phyloP scores from a whole-genome alignment of 2,797 vertebrate species.

The Sebastes matsubarae region DNA sequence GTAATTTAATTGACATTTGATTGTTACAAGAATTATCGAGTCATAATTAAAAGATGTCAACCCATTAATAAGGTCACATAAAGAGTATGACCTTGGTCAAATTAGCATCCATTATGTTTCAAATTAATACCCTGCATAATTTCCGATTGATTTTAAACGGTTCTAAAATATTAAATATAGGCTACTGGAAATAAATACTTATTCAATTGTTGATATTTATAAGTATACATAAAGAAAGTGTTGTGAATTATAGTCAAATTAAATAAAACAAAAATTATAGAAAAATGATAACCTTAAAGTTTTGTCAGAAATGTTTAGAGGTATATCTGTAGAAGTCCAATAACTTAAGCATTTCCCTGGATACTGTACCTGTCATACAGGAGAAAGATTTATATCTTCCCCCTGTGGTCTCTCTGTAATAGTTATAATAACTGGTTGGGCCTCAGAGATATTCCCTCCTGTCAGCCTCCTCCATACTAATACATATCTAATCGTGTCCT shows the following conservation, averaged over 20 bases:
- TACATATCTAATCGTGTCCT: constrained; percentile 98
- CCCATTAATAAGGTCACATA: background rate
- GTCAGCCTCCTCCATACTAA: constrained; percentile 86
- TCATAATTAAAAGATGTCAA: background rate
- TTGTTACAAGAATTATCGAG: background rate
- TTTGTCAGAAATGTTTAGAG: background rate
- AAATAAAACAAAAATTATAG: background rate
- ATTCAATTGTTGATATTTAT: background rate
- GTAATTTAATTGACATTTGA: background rate
- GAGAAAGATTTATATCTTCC: constrained; percentile 63
- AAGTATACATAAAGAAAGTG: background rate
- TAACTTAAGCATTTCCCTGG: background rate
- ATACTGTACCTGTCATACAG: constrained; percentile 39
- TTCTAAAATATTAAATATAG: background rate
- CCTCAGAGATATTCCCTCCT: constrained; percentile 79
- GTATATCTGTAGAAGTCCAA: background rate
- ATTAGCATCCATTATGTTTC: background rate
- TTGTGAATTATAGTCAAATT: background rate
- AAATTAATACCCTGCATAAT: background rate
- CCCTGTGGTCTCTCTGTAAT: constrained; percentile 64
- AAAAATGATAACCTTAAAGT: background rate
- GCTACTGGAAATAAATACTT: background rate
- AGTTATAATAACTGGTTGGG: constrained; percentile 84
- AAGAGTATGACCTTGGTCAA: background rate
- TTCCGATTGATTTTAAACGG: background rate